Conservation (phyloP, 2,113 vertebrate genomes). For the Prunella himalayana region DNA sequence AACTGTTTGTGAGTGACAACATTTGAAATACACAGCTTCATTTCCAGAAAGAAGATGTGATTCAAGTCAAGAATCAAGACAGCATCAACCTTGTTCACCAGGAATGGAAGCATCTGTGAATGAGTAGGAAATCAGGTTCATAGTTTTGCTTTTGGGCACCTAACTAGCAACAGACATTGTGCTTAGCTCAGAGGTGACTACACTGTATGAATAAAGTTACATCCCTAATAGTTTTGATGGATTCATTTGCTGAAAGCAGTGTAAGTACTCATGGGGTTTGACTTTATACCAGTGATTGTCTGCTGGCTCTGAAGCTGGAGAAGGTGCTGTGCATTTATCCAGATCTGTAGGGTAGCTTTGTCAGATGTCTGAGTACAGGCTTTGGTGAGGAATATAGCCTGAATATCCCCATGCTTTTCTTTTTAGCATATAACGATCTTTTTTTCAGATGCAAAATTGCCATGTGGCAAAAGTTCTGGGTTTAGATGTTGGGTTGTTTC, state of each 20-base stretch:
- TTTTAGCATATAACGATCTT: background rate
- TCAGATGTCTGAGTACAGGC: background rate
- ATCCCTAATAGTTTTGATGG: background rate
- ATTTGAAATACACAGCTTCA: background rate
- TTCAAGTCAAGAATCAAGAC: background rate
- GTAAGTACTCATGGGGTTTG: fast-evolving
- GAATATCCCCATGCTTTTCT: background rate
- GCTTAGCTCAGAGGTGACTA: background rate
- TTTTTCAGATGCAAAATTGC: background rate
- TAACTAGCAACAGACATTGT: background rate
- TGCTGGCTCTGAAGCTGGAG: background rate
- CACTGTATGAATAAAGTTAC: background rate
- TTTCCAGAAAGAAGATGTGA: background rate
- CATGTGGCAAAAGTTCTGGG: background rate
- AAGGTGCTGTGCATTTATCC: background rate
- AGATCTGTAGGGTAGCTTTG: background rate
- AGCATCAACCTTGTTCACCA: background rate
- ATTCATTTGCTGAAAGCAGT: background rate
- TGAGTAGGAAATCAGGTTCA: background rate
- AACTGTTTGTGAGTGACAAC: background rate
- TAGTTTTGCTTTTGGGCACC: background rate
- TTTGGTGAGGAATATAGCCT: background rate
- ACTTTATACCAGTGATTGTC: background rate
- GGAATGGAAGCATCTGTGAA: background rate
- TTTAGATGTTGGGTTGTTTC: background rate